Base-by-base conservation (phyloP, 2,113 vertebrate species). In the Forbesichthys papilliferus region DNA sequence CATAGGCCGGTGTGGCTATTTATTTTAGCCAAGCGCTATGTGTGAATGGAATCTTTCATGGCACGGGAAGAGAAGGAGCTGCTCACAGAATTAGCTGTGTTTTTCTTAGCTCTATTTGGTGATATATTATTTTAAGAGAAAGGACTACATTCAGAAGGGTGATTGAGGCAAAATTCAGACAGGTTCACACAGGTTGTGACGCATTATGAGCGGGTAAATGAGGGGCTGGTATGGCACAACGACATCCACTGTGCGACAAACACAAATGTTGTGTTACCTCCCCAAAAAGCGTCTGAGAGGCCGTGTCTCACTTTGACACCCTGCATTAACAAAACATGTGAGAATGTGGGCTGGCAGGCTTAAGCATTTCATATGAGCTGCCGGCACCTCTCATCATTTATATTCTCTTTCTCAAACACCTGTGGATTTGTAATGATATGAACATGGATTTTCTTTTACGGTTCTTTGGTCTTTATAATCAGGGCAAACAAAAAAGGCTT, bases 41-140 rank as follows among this genome's bases (percentile, higher is more conserved):
- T 84, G 80, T 89, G 88, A 91, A 91, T 77, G 86, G 88, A 86
- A 89, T 87, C 88, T 90, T 91, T 91, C 88, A 91, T 90, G 75
- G 77, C 3, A 9, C 86, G 88, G 88, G 87, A 89, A 89, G 82
- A 89, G 78, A 77, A 87, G 85, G 84, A 80, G 79, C 81, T 75
- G 84, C 86, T 86, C 81, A 74, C 84, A 81, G 82, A 90, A 90
- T 90, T 89, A 89, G 85, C 82, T 79, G 69, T 91, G 87, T 89
- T 90, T 91, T 89, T 87, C 87, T 91, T 88, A 87, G 85, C 85
- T 87, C 86, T 84, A 76, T 87, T 89, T 86, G 71, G 75, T 82
- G 87, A 89, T 85, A 79, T 86, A 88, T 90, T 90, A 90, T 90
- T 90, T 90, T 73, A 87, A 86, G 82, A 89, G 82, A 85, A 88